Percentiles rank a stretch among this genome's conserved stretches.
phyloP scores from a whole-genome alignment of 2,888 invertebrate species.

The Platypus cylindrus region DNA sequence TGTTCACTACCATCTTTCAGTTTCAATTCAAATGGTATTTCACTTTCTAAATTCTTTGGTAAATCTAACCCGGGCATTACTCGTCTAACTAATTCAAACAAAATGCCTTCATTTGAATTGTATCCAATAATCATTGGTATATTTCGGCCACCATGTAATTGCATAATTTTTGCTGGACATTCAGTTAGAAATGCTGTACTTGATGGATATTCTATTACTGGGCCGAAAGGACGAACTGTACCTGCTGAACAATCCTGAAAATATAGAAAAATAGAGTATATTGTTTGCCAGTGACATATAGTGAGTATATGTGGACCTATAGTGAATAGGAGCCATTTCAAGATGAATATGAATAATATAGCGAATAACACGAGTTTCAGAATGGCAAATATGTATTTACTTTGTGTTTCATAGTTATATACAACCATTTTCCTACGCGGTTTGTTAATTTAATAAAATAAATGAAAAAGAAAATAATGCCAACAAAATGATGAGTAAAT shows the following conservation, averaged over 20 bases:
- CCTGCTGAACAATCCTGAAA: conserved; percentile 20
- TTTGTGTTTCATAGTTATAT: too few relatives aligned
- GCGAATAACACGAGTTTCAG: too few relatives aligned
- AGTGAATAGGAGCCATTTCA: too few relatives aligned
- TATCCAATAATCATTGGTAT: conserved; percentile 33
- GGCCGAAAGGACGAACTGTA: conserved; percentile 20
- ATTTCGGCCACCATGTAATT: conserved; percentile 26
- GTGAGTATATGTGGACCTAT: too few relatives aligned
- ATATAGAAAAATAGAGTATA: conserved; percentile 14
- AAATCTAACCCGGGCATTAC: conserved; percentile 13
- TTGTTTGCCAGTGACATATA: too few relatives aligned
- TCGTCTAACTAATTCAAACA: conserved; percentile 25
- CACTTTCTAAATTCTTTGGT: conserved; percentile 20
- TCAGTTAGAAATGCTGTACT: conserved; percentile 27
- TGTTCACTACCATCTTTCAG: conserved; percentile 19
- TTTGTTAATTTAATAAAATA: too few relatives aligned
- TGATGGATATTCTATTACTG: conserved; percentile 23
- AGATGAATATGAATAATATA: too few relatives aligned
- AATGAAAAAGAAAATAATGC: too few relatives aligned
- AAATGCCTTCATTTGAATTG: conserved; percentile 29
- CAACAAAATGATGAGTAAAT: too few relatives aligned
- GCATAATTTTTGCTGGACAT: conserved; percentile 26
- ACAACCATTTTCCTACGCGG: too few relatives aligned
- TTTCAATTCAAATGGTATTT: conserved; percentile 23
- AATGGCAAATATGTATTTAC: too few relatives aligned